Base-by-base conservation (phyloP, 2,113 vertebrate species). In the Scopus umbretta region DNA sequence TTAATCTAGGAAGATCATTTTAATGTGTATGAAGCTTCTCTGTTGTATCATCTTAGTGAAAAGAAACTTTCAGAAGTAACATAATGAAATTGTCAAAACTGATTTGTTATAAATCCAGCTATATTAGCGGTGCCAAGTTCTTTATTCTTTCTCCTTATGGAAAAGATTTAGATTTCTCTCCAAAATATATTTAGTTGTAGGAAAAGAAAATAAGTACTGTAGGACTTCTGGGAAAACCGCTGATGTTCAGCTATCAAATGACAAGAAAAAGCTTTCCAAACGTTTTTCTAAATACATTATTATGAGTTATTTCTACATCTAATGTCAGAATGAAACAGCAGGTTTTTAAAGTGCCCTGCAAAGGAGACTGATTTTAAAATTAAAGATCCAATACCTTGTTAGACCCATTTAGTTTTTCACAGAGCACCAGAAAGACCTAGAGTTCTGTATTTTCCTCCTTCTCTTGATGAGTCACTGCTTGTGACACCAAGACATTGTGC, bases 391-490 rank as follows among this genome's bases (percentile, higher is more conserved):
- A 3, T 22, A 75, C 40, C 76, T 74, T 38, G 16, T 91, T 84
- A 91, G 89, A 30, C 30, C 47, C 70, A 68, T 66, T 91, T 75
- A 47, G 53, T 49, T 63, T 50, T 42, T 36, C 43, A 40, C 27
- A 89, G 76, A 75, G 52, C 47, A 43, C 52, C 74, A 80, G 55
- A 9, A 75, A 63, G 70, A 92, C 3, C 1, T 36, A 1, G 50
- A 91, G 43, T 43, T 90, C 76, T 81, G 21, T 29, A 10, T 92
- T 91, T 72, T 70, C 49, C 49, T 89, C 68, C 68, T 81, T 8
- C 83, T 87, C 56, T 38, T 63, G 87, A 66, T 96, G 96, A 96
- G 74, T 97, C 95, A 96, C 81, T 73, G 87, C 87, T 85, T 49
- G 75, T 85, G 78, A 86, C 74, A 92, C 3, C 0, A 9, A 95